Conservation (phyloP, 2,888 invertebrate genomes). For the Chaetoderma sp. region DNA sequence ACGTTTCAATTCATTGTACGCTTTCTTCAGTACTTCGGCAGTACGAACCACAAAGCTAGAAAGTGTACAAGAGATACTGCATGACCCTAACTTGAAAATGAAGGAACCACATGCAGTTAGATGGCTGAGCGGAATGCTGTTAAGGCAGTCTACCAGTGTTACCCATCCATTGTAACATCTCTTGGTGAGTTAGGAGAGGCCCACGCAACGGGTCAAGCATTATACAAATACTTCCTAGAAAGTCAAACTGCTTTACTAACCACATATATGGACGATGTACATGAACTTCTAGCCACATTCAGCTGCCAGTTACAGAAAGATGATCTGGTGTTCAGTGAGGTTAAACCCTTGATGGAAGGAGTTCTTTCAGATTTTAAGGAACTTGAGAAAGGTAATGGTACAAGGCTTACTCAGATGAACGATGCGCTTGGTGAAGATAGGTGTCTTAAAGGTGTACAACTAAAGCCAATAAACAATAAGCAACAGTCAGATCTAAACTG, state of each 20-base stretch:
- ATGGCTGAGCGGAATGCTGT: constrained; percentile 10
- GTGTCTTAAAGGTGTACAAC: too few relatives aligned
- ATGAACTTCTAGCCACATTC: constrained; percentile 2
- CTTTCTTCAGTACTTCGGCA: constrained; percentile 9
- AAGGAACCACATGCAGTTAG: constrained; percentile 12
- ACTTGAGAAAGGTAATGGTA: background rate
- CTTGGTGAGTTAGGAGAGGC: constrained; percentile 2
- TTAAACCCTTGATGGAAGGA: constrained; percentile 5
- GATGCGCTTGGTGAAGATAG: too few relatives aligned
- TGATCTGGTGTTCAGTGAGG: constrained; percentile 12
- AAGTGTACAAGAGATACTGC: constrained; percentile 3
- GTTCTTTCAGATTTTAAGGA: background rate
- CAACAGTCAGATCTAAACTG: too few relatives aligned
- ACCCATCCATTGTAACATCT: constrained; percentile 6
- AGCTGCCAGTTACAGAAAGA: constrained; percentile 14
- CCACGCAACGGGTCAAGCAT: background rate
- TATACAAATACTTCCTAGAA: background rate
- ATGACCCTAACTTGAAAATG: constrained; percentile 1
- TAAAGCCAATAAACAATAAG: too few relatives aligned
- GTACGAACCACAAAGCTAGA: constrained; percentile 1
- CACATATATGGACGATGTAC: background rate
- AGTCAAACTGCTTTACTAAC: background rate
- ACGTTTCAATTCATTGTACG: constrained; percentile 9
- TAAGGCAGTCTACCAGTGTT: background rate
- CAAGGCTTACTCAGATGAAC: too few relatives aligned